Base-by-base conservation (phyloP, 2,888 invertebrate genomes). In the Heliconius ethilla region DNA sequence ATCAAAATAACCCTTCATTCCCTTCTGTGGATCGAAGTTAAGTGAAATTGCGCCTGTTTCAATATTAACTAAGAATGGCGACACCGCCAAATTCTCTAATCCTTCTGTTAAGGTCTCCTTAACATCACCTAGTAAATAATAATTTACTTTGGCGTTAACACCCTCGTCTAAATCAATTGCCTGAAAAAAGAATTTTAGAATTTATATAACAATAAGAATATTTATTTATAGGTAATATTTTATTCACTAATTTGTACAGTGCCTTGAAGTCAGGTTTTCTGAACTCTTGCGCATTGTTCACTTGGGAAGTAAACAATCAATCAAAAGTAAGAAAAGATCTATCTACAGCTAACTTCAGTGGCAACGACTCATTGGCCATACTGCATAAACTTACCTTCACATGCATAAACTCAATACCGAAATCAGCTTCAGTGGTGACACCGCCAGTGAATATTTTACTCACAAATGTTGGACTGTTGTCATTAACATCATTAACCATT, bases 1-100 rank as follows among this genome's bases (percentile, higher is more conserved):
- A 91, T 98, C 98, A 87, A 99, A 99, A 89, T 98, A 99, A 65
- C 99, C 99, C 88, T 98, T 99, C 99, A 99, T 99, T 77, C 98
- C 97, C 84, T 98, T 97, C 89, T 99, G 98, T 0, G 99, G 99
- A 92, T 99, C 99, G 87, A 99, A 99, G 91, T 99, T 99, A 7
- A 99, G 94, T 79, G 96, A 96, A 37, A 99, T 96, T 1, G 97
- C 96, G 0, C 98, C 98, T 0, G 97, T 97, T n/a, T 96, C 96
- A 65, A 93, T 93, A 85, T 99, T 97, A 2, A 98, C 96, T 10
- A 98, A 92, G 91, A 99, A 99, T 0, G 98, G 98, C 0, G 97
- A 95, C 40, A 96, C 95, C 62, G 96, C 96, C 75, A 98, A 95
- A 86, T 97, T 97, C 79, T 98, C 98, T 83, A 98, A 91, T 0